A percentile compares a stretch with the other conserved stretches of the same genome.
phyloP scores from a whole-genome alignment of 2,888 invertebrate species.

The Anodontia alba region DNA sequence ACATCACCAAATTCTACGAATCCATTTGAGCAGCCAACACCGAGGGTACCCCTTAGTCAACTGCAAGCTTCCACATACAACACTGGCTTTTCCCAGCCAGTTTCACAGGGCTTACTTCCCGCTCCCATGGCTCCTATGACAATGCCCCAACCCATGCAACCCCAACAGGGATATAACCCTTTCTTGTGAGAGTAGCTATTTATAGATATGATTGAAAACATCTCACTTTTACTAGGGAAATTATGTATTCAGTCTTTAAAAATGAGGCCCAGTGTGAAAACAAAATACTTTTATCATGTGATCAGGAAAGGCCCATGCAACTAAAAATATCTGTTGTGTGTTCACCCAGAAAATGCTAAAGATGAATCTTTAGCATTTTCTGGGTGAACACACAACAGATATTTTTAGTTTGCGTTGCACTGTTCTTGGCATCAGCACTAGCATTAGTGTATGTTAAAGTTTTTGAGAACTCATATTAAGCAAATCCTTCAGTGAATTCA shows the following conservation, averaged over 20 bases:
- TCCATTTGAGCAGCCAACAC: slow-evolving; percentile 80
- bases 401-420: too few species aligned
- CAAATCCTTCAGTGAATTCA: too few species aligned
- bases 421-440: too few species aligned
- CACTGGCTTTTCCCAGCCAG: slow-evolving; percentile 75
- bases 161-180: slow-evolving; percentile 77
- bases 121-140: slow-evolving; percentile 75
- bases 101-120: slow-evolving; percentile 71
- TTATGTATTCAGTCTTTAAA: neutral
- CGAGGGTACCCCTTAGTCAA: slow-evolving; percentile 80
- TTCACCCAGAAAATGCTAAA: too few species aligned
- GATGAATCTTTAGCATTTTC: too few species aligned
- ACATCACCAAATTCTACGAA: slow-evolving; percentile 69
- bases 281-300: too few species aligned
- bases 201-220: neutral
- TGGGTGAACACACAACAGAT: too few species aligned
- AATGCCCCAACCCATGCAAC: slow-evolving; percentile 63
- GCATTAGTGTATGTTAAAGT: too few species aligned
- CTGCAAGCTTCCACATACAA: slow-evolving; percentile 70
- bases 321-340: too few species aligned
- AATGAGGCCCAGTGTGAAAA: too few species aligned
- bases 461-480: too few species aligned
- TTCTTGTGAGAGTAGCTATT: slow-evolving; percentile 69
- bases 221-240: neutral
- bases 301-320: too few species aligned